Base-by-base conservation (phyloP, 2,797 vertebrate species). In the Alexandromys oeconomus region DNA sequence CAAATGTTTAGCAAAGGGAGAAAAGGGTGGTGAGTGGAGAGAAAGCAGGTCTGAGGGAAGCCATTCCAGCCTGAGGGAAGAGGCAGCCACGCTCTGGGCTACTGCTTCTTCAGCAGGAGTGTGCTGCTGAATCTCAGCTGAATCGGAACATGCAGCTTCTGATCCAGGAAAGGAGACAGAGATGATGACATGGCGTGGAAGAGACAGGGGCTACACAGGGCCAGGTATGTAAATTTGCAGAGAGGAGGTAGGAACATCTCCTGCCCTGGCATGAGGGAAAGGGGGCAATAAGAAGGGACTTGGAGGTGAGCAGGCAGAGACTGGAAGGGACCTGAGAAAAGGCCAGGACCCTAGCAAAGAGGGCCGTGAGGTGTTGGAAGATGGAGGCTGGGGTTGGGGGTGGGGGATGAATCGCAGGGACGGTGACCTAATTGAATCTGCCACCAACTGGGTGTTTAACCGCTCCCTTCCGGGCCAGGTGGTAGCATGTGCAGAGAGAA, bases 101-200 rank as follows among this genome's bases (percentile, higher is more conserved):
- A 2, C 3, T n/a, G 34, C 77, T 54, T 91, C 86, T 91, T n/a
- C 23, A 31, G 31, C 0, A 1, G 2, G 61, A 48, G 23, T 0
- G 2, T 13, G 15, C 12, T 2, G 21, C 59, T 2, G 11, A 31
- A 17, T 57, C 12, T 0, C 51, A 17, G 0, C 29, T 31, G 61
- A 25, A 21, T 71, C 95, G 94, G 97, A 43, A 31, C 23, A 8
- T 1, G 40, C 21, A 78, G 78, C 84, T 71, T 92, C 71, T 59
- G 10, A 65, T 3, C 37, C 37, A 78, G 85, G 81, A 86, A 76
- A 9, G 81, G 89, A 61, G 81, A 31, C 0, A 1, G 40, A 4
- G 48, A 17, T 7, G 51, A 48, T 0, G 4, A 21, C 25, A 1
- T 3, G 46, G 54, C 10, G 0, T 25, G 21, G 46, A 43, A 89